Conservation (phyloP, 2,113 vertebrate genomes). For the Leucosticte australis region DNA sequence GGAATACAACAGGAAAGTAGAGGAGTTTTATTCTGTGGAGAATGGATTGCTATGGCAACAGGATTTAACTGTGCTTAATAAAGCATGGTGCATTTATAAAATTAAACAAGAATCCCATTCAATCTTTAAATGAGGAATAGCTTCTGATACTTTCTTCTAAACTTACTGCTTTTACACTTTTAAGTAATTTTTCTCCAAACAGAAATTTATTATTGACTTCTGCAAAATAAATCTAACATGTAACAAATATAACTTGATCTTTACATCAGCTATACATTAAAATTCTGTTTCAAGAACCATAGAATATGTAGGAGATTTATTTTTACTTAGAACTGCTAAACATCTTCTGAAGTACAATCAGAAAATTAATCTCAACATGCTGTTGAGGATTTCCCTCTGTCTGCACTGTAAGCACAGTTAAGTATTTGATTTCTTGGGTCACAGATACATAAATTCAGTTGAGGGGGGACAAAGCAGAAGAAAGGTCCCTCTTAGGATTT, state of each 20-base stretch:
- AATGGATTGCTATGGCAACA: conserved; percentile 14
- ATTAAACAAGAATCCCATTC: background rate
- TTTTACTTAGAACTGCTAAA: background rate
- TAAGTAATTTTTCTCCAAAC: background rate
- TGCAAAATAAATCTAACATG: background rate
- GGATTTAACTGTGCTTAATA: conserved; percentile 1
- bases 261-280: background rate
- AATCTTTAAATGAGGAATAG: background rate
- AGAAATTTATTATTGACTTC: background rate
- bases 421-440: background rate
- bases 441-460: background rate
- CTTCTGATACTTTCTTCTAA: background rate
- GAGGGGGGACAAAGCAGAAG: background rate
- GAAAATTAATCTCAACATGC: background rate
- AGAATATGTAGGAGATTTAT: background rate
- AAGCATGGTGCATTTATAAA: conserved; percentile 10
- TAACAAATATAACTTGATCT: background rate
- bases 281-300: background rate
- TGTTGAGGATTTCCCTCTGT: background rate
- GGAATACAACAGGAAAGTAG: background rate
- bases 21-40: background rate
- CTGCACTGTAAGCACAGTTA: background rate
- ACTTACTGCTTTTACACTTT: background rate
- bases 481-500: background rate
- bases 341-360: background rate